Evolutionary conservation across 2,797 vertebrate species (phyloP), one percentile per base, ranked within the genome.

Genomic region (Thripadectes ignobilis): DNA sequence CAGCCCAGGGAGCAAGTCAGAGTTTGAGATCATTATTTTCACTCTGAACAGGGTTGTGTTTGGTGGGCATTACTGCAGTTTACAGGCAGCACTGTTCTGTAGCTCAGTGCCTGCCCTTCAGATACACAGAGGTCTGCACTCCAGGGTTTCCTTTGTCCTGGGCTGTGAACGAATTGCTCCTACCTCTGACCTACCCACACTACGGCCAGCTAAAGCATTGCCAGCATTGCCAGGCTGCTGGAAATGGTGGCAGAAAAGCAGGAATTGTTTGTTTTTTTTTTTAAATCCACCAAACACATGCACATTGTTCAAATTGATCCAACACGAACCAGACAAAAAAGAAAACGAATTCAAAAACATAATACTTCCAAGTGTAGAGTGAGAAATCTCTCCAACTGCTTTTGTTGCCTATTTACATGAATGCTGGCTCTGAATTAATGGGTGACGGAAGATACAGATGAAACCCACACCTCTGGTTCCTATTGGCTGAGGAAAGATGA

Each of bases 251-350:
- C 39, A 55, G 46, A 34, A 74, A 41, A 58, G 15, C 41, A 30
- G 20, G 61, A 30, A 58, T 12, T 2, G 0, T 29, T 12, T 2
- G 0, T 29, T 43, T 85, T 68, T 26, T 26, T 80, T 36, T 46
- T 49, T n/a, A 59, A 79, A 82, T 24, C 21, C 38, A 49, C 16
- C 7, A 21, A 65, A 79, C 29, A 32, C 21, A 9, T 0, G 1
- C 43, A 21, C 21, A 6, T 30, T 79, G 76, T 21, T 73, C 63
- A 52, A 22, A 49, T 2, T 27, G 43, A 76, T 30, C 66, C 49
- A 69, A 69, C 13, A 9, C 8, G 36, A 74, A 39, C 26, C 57
- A 66, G 55, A 9, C 27, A n/a, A 68, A 49, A 69, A 76, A 79
- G 34, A 36, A 58, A 74, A 39, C 22, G 27, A 46, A 32, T 32